phyloP scores from a whole-genome alignment of 2,888 invertebrate genomes.

The Torymus aiolomorphi region DNA sequence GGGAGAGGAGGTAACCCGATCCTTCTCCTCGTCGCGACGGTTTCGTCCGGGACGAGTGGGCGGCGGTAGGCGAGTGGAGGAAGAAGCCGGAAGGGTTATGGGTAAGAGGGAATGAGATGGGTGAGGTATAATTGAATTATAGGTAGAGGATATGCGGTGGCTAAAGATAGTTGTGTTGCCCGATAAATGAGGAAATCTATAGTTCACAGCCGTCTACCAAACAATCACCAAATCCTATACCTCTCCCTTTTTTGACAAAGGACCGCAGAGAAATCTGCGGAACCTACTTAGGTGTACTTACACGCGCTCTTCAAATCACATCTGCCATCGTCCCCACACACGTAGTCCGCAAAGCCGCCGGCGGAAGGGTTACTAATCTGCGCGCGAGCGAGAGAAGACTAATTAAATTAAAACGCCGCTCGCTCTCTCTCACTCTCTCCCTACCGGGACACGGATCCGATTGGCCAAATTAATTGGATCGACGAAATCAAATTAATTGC shows the following conservation, averaged over 20 bases:
- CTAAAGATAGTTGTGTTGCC: too few species aligned
- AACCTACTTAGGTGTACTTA: too few species aligned
- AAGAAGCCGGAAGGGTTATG: conserved; percentile 11
- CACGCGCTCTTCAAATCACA: too few species aligned
- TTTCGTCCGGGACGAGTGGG: background rate
- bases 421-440: background rate
- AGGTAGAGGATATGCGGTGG: too few species aligned
- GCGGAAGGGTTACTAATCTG: too few species aligned
- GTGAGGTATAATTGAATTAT: background rate
- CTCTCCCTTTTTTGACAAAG: too few species aligned
- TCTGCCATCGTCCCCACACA: too few species aligned
- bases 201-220: too few species aligned
- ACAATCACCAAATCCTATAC: too few species aligned
- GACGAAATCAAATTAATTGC: conserved; percentile 54
- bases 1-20: conserved; percentile 28
- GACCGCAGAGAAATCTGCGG: too few species aligned
- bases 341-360: too few species aligned
- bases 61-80: background rate
- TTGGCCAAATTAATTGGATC: conserved; percentile 56
- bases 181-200: too few species aligned
- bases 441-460: conserved; percentile 43
- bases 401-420: conserved; percentile 49
- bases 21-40: conserved; percentile 1
- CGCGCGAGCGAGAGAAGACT: background rate
- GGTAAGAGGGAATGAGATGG: background rate